Evolutionary conservation across 2,113 vertebrate species (phyloP), one percentile per base, ranked within the genome.

Genomic region (Grantiella picta): DNA sequence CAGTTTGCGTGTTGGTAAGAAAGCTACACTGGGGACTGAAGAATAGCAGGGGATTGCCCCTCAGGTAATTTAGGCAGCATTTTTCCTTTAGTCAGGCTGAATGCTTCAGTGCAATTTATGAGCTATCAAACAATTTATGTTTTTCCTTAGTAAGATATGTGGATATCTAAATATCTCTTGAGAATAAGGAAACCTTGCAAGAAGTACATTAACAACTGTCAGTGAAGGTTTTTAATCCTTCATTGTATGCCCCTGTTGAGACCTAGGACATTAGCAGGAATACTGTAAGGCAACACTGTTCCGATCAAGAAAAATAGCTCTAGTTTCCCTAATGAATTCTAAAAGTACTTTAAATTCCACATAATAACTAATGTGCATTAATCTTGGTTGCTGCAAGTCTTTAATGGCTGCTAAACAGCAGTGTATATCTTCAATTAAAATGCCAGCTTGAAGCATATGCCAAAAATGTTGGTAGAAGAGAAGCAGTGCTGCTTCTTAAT

Each of bases 291-390:
- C 76, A 92, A 10, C 40, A 11, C 45, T 76, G 66, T 90, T 89
- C 72, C 1, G 0, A 54, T 86, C 40, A 38, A 70, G 60, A 91
- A 90, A 75, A 86, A 84, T 8, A 83, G 49, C 52, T 59, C 21
- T 82, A 3, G 47, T 91, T 92, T 88, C 76, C 78, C 75, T 92
- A 78, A 90, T 85, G 72, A 96, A 80, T 91, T 87, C 54, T 93
- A 36, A 69, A 96, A 94, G 94, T 90, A 27, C 83, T 70, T 89
- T 81, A 85, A 61, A 64, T 82, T 84, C 71, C 59, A 75, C 22
- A 12, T 88, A 81, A 78, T 82, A 86, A 91, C 56, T 63, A 49
- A 72, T 31, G 45, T 81, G 35, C 76, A 50, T 95, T 90, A 88
- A 76, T 95, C 82, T 76, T 90, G 89, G 88, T 66, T 25, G 2